Conservation (phyloP, 2,888 invertebrate species). For the Dolichopus griseipennis region DNA sequence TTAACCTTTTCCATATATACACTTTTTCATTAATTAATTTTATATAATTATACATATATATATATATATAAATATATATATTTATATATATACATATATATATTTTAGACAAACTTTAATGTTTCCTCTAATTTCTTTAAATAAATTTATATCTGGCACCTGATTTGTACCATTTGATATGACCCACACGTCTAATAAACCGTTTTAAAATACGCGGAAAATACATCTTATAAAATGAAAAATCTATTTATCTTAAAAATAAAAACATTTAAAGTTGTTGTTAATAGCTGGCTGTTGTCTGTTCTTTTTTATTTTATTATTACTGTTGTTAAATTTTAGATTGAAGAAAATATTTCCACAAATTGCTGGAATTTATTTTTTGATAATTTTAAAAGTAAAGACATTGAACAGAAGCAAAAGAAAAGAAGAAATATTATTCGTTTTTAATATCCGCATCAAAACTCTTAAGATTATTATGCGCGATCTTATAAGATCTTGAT, state of each 20-base stretch:
- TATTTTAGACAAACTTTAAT: neutral
- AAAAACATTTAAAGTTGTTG: neutral
- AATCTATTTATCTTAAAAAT: neutral
- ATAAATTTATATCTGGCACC: neutral
- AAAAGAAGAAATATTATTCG: neutral
- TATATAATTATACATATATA: no score
- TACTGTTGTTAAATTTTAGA: neutral
- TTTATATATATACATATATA: no score
- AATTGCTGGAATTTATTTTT: neutral
- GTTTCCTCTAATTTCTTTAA: neutral
- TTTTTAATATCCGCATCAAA: neutral
- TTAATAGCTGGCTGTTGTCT: neutral
- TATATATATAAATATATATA: no score
- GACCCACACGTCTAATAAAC: constrained; percentile 1
- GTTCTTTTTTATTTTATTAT: neutral
- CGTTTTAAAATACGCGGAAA: neutral
- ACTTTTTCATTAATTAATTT: neutral
- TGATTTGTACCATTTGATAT: constrained; percentile 4
- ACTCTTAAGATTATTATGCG: neutral
- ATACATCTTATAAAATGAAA: neutral
- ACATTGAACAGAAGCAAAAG: neutral
- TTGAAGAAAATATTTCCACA: neutral
- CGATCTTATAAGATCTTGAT: neutral
- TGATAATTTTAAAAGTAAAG: neutral
- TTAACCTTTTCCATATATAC: neutral